Evolutionary conservation across 2,888 invertebrate genomes (phyloP).

Genomic region (Drosophila prolongata): DNA sequence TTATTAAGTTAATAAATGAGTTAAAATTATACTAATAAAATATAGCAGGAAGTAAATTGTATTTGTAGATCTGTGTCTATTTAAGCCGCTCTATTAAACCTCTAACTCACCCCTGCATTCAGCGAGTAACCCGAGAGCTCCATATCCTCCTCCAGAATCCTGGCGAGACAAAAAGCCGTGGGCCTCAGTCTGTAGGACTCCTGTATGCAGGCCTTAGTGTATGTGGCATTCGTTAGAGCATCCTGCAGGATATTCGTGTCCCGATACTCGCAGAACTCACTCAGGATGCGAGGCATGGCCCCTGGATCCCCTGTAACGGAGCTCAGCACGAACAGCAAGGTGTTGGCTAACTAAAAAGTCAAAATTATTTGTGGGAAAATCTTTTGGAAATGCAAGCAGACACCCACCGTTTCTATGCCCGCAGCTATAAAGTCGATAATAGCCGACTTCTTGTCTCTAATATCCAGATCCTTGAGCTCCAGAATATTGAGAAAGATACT

Average conservation of each 20-base stretch:
- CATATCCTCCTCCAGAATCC: slow-evolving; percentile 90
- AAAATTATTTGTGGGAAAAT: background rate
- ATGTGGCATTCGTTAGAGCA: slow-evolving; percentile 88
- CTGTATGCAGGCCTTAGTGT: slow-evolving; percentile 90
- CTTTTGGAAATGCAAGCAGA: background rate
- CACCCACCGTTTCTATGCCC: slow-evolving; percentile 91
- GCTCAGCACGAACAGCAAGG: slow-evolving; percentile 91
- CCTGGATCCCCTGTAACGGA: slow-evolving; percentile 89
- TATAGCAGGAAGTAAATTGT: too few species aligned
- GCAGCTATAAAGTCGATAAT: slow-evolving; percentile 94
- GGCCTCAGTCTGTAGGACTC: slow-evolving; percentile 89
- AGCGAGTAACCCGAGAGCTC: slow-evolving; percentile 89
- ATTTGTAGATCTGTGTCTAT: too few species aligned
- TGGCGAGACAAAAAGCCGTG: slow-evolving; percentile 91
- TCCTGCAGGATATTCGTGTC: slow-evolving; percentile 86
- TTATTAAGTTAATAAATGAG: background rate
- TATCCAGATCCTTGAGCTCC: slow-evolving; percentile 89
- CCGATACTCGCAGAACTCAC: slow-evolving; percentile 87
- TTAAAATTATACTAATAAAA: too few species aligned
- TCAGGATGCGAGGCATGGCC: slow-evolving; percentile 88
- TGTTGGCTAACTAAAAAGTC: slow-evolving; percentile 89
- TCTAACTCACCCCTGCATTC: slow-evolving; percentile 88
- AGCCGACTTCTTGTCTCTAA: slow-evolving; percentile 92
- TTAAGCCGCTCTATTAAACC: too few species aligned
- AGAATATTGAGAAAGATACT: slow-evolving; percentile 91